Evolutionary conservation across 2,797 vertebrate genomes (phyloP).

Genomic region (Cygnus olor): DNA sequence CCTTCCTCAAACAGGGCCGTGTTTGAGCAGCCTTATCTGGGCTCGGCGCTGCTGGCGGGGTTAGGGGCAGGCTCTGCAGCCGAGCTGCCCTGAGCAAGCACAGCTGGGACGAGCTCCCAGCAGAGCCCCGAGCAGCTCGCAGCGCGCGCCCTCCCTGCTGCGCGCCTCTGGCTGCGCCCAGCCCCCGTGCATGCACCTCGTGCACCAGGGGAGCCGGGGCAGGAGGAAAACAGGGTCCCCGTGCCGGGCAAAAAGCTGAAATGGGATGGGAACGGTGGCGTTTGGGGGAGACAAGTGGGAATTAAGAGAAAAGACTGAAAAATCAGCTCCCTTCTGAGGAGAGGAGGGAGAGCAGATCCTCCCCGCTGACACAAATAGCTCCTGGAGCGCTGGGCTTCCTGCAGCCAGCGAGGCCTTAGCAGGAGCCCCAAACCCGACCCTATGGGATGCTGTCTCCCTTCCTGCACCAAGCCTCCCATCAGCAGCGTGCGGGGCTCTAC

Average conservation of each 20-base stretch:
- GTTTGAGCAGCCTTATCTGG: neutral
- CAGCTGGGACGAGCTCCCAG: rapidly evolving
- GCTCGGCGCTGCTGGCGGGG: neutral
- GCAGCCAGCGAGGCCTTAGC: neutral
- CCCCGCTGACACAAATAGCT: neutral
- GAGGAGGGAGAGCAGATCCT: neutral
- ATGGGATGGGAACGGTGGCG: neutral
- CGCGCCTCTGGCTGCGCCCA: neutral
- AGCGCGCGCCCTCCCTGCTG: neutral
- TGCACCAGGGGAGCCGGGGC: neutral
- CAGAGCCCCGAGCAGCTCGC: neutral
- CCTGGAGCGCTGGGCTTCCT: rapidly evolving
- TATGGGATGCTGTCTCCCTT: rapidly evolving
- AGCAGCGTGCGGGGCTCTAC: rapidly evolving
- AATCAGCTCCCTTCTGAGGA: neutral
- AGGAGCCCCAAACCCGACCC: neutral
- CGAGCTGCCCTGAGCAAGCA: rapidly evolving
- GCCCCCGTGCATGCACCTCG: no score
- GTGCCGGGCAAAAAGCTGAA: neutral
- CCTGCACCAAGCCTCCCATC: neutral
- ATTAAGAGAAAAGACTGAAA: neutral
- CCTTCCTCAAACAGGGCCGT: neutral
- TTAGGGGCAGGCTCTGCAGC: neutral
- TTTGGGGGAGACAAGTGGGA: neutral
- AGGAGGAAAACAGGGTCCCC: neutral